Evolutionary conservation across 92 coral and sea anemone species (phyloP).

Genomic region (Phenganax stokvisi): DNA sequence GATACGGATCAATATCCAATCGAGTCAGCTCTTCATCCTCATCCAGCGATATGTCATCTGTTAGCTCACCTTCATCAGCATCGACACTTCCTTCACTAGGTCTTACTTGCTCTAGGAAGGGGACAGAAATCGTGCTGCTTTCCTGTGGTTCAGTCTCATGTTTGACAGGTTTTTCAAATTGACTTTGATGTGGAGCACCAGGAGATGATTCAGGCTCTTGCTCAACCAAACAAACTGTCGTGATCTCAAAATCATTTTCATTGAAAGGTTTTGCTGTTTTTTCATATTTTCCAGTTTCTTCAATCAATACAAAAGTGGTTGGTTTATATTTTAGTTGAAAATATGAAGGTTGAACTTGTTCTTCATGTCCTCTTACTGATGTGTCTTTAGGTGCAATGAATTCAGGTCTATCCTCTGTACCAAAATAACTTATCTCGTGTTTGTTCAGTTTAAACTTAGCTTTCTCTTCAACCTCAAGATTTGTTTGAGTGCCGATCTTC

Average conservation of each 20-base stretch:
- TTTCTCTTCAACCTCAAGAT: no score
- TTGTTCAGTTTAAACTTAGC: no score
- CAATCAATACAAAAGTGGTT: constrained; percentile 13
- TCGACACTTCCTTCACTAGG: neutral
- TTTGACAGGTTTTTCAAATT: neutral
- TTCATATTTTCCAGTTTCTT: neutral
- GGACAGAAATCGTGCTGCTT: neutral
- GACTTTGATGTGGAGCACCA: neutral
- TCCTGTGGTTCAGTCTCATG: neutral
- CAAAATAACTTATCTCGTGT: no score
- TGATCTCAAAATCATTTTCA: neutral
- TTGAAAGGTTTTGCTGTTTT: neutral
- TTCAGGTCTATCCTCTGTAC: no score
- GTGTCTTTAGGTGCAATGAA: no score
- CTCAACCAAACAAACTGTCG: constrained; percentile 6
- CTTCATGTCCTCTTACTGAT: neutral
- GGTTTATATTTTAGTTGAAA: neutral
- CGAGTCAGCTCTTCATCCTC: no score
- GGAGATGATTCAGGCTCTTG: neutral
- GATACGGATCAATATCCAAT: no score
- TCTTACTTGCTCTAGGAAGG: neutral
- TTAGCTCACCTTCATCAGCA: neutral
- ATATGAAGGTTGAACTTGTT: neutral
- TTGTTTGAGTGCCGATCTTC: no score
- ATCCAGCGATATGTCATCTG: no score